Evolutionary conservation across 2,888 invertebrate species (phyloP).

Genomic region (Lithodes maja): DNA sequence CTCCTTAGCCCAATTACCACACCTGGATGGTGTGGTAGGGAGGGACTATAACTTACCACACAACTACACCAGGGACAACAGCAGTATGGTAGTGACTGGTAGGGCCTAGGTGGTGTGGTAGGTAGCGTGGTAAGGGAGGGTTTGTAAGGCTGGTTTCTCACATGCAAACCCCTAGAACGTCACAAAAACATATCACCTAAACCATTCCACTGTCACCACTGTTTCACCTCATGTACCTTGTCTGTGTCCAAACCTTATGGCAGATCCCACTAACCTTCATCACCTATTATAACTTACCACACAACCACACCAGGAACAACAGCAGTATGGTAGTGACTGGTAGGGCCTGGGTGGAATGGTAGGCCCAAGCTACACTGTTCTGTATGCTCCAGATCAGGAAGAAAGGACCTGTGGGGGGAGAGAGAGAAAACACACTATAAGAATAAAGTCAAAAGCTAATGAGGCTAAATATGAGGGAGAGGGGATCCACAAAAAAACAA

Average conservation of each 20-base stretch:
- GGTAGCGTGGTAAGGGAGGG: constrained; percentile 21
- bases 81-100: constrained; percentile 76
- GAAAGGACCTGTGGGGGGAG: constrained; percentile 74
- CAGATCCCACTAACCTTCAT: no score
- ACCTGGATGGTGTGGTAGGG: constrained; percentile 77
- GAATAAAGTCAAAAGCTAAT: no score
- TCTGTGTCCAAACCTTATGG: no score
- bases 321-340: constrained; percentile 77
- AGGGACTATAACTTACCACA: constrained; percentile 70
- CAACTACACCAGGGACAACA: constrained; percentile 76
- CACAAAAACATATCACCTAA: no score
- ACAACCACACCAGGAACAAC: constrained; percentile 76
- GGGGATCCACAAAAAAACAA: no score
- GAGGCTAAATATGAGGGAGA: no score
- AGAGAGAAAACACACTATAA: no score
- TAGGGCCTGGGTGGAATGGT: constrained; percentile 77
- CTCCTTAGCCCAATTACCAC: no score
- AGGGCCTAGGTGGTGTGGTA: constrained; percentile 77
- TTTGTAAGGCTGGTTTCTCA: no score
- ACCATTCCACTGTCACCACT: no score
- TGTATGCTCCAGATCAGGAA: constrained; percentile 77
- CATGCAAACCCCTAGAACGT: no score
- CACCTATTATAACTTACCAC: constrained; percentile 70
- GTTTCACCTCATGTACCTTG: no score
- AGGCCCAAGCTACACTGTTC: constrained; percentile 77